phyloP scores from a whole-genome alignment of 2,888 invertebrate genomes.

The Habroteleia sp. region DNA sequence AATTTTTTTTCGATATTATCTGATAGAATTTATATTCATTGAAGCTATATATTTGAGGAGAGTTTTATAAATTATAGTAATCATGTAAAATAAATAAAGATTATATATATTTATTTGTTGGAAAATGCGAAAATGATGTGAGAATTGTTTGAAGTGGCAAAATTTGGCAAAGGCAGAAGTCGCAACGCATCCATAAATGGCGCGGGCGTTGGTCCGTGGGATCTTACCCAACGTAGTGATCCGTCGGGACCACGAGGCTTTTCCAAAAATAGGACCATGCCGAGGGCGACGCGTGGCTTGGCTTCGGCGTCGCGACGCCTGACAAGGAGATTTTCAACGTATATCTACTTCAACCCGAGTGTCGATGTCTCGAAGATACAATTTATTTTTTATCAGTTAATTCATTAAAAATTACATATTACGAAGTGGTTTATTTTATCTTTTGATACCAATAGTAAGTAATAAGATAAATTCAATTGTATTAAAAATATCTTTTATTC shows the following conservation, averaged over 20 bases:
- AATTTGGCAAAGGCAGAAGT: slow-evolving; percentile 64
- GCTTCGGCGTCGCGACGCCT: slow-evolving; percentile 68
- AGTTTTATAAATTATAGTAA: too few species aligned
- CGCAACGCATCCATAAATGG: slow-evolving; percentile 80
- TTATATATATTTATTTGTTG: slow-evolving; percentile 19
- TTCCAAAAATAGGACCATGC: slow-evolving; percentile 78
- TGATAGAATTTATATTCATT: too few species aligned
- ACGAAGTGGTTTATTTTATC: too few species aligned
- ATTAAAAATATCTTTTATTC: too few species aligned
- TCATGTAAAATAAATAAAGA: too few species aligned
- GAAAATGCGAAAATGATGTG: slow-evolving; percentile 51
- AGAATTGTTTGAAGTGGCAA: slow-evolving; percentile 31
- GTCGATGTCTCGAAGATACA: neutral
- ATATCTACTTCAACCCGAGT: slow-evolving; percentile 16
- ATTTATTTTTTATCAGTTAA: too few species aligned
- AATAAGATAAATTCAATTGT: too few species aligned
- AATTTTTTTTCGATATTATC: too few species aligned
- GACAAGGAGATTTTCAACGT: slow-evolving; percentile 54
- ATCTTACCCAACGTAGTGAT: slow-evolving; percentile 70
- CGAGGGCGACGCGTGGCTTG: slow-evolving; percentile 67
- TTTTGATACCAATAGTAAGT: too few species aligned
- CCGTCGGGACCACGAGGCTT: slow-evolving; percentile 74
- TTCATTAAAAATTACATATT: too few species aligned
- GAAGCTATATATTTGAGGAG: too few species aligned
- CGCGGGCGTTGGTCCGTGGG: slow-evolving; percentile 78